Evolutionary conservation across 2,113 vertebrate genomes (phyloP).

Genomic region (Balaenoptera acutorostrata): DNA sequence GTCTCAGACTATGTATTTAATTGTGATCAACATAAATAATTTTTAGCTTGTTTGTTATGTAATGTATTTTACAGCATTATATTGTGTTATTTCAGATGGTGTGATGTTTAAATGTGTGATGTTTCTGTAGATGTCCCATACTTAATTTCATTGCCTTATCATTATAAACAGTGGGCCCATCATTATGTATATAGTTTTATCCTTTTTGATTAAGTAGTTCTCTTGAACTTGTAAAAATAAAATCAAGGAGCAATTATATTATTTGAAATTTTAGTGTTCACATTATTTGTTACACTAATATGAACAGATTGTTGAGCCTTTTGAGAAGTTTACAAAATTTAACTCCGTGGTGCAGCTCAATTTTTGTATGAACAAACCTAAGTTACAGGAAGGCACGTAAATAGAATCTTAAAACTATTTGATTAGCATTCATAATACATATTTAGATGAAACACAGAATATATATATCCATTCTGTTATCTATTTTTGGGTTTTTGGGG

Average conservation of each 20-base stretch:
- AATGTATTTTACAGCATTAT: background rate
- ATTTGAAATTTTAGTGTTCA: background rate
- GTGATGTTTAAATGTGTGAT: background rate
- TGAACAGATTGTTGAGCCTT: background rate
- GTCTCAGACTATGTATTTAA: background rate
- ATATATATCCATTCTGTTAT: background rate
- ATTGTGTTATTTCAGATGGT: background rate
- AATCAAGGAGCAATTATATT: background rate
- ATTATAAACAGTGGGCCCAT: background rate
- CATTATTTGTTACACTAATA: background rate
- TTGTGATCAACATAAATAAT: background rate
- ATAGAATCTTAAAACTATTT: background rate
- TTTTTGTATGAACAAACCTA: background rate
- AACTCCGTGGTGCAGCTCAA: background rate
- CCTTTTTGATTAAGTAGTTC: background rate
- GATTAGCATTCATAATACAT: background rate
- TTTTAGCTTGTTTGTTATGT: background rate
- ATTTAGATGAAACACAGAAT: background rate
- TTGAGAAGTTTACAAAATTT: background rate
- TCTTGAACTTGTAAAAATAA: background rate
- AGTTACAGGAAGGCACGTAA: background rate
- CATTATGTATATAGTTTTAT: background rate
- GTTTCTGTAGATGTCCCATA: background rate
- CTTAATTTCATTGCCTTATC: background rate
- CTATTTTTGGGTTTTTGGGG: background rate